These are phyloP conservation scores for Osmerus eperlanus DNA, from an alignment of 2,113 vertebrate species.

Conservation along the genomic window DNA sequence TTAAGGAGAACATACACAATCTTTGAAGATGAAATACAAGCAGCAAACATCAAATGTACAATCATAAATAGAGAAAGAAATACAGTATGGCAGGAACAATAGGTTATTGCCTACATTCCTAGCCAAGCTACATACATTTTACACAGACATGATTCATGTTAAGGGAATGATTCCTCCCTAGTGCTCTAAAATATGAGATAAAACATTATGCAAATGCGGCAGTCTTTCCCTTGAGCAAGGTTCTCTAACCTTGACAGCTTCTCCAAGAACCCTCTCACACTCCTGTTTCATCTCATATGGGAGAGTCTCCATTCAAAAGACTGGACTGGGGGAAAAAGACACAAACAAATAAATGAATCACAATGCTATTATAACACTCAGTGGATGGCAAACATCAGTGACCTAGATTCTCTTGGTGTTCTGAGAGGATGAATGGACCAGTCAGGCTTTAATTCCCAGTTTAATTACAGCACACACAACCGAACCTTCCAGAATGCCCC, in stretches of 20 bases:
- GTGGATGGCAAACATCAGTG: slow-evolving; percentile 16
- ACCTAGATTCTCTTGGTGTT: slow-evolving; percentile 27
- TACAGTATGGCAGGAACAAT: too few species aligned
- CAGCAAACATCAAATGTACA: neutral
- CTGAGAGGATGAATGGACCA: slow-evolving; percentile 41
- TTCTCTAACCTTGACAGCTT: slow-evolving; percentile 45
- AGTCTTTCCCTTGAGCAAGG: slow-evolving; percentile 38
- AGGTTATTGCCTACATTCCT: too few species aligned
- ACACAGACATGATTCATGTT: neutral
- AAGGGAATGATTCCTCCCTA: slow-evolving; percentile 4
- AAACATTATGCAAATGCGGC: slow-evolving; percentile 52
- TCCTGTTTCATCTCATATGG: slow-evolving; percentile 31
- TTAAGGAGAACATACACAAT: too few species aligned
- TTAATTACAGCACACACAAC: slow-evolving; percentile 53
- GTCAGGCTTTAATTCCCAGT: slow-evolving; percentile 47
- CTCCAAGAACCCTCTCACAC: slow-evolving; percentile 22
- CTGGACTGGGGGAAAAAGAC: neutral
- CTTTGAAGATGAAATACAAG: too few species aligned
- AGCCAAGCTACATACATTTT: neutral
- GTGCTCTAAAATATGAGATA: slow-evolving; percentile 40
- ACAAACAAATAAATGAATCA: neutral
- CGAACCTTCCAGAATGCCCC: slow-evolving; percentile 17
- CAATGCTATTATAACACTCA: slow-evolving; percentile 19
- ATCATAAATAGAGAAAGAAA: neutral
- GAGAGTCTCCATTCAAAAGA: slow-evolving; percentile 36